Percentiles rank a stretch among this genome's conserved stretches.
Evolutionary conservation across 1,140 invertebrate species (phyloP).

Genomic region (Drosophila watanabei): DNA sequence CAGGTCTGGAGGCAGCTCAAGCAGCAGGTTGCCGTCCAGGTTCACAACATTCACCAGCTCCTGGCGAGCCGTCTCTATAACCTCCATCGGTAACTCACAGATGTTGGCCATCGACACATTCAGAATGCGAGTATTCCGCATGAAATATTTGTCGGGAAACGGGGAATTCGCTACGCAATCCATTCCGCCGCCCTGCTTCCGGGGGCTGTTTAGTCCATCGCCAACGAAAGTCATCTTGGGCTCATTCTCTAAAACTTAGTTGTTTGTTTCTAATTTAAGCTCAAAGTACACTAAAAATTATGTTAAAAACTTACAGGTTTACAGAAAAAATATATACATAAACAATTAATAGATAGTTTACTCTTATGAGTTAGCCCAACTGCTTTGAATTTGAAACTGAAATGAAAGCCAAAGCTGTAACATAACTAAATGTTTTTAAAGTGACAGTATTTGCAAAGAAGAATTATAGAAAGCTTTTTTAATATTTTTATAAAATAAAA

Average conservation of each 20-base stretch:
- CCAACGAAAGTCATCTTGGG: constrained; percentile 34
- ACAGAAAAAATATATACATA: not conserved
- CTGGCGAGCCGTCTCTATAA: constrained; percentile 42
- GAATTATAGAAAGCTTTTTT: not conserved
- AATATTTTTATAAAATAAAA: no score
- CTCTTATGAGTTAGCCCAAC: not conserved
- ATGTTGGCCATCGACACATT: constrained; percentile 12
- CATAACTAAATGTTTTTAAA: not conserved
- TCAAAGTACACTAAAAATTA: no score
- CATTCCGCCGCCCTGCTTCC: constrained; percentile 44
- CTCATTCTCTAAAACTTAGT: not conserved
- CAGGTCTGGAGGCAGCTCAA: constrained; percentile 38
- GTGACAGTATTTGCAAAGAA: not conserved
- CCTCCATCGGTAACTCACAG: constrained; percentile 30
- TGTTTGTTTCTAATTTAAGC: no score
- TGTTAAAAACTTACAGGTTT: not conserved
- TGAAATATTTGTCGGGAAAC: constrained; percentile 60
- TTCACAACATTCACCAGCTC: constrained; percentile 55
- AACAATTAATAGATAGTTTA: not conserved
- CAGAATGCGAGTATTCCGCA: constrained; percentile 52
- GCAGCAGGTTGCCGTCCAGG: constrained; percentile 43
- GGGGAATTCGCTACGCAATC: not conserved
- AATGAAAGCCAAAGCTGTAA: not conserved
- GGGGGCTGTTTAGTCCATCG: constrained; percentile 67
- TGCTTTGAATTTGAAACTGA: constrained; percentile 15